These are phyloP conservation scores for Anagrus nilaparvatae DNA, from an alignment of 1,140 invertebrate genomes.

Conservation along the genomic window DNA sequence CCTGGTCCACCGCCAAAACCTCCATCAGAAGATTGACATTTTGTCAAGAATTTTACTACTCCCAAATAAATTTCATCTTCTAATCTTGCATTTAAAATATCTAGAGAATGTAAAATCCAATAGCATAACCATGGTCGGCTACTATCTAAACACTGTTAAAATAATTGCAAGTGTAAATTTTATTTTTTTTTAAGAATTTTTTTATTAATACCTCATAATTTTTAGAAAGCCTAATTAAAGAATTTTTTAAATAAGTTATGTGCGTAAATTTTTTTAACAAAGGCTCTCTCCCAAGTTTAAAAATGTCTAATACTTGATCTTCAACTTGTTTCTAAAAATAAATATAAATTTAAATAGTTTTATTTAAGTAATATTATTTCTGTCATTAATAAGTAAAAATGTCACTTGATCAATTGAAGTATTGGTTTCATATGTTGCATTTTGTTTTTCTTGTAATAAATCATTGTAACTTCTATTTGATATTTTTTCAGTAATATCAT, in stretches of 20 bases:
- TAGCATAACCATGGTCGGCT: conserved; percentile 92
- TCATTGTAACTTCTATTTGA: conserved; percentile 15
- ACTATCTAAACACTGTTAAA: conserved; percentile 70
- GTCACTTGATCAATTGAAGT: conserved; percentile 20
- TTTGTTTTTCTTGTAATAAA: conserved; percentile 15
- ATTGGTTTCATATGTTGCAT: conserved; percentile 17
- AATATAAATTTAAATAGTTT: conserved; percentile 1
- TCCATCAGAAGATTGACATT: conserved; percentile 71
- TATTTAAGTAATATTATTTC: neutral
- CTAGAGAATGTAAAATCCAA: conserved; percentile 89
- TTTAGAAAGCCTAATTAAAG: conserved; percentile 53
- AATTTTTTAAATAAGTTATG: conserved; percentile 57
- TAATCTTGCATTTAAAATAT: conserved; percentile 65
- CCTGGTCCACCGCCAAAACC: conserved; percentile 92
- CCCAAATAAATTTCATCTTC: conserved; percentile 53
- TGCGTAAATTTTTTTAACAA: conserved; percentile 56
- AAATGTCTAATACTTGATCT: conserved; percentile 51
- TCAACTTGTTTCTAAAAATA: conserved; percentile 54
- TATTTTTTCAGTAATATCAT: conserved; percentile 15
- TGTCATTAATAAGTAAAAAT: neutral
- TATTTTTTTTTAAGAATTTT: conserved; percentile 10
- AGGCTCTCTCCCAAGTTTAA: conserved; percentile 47
- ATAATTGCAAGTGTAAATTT: conserved; percentile 11
- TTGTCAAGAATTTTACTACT: conserved; percentile 57
- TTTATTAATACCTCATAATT: conserved; percentile 53